phyloP scores from a whole-genome alignment of 2,797 vertebrate genomes.

The Margarornis squamiger region DNA sequence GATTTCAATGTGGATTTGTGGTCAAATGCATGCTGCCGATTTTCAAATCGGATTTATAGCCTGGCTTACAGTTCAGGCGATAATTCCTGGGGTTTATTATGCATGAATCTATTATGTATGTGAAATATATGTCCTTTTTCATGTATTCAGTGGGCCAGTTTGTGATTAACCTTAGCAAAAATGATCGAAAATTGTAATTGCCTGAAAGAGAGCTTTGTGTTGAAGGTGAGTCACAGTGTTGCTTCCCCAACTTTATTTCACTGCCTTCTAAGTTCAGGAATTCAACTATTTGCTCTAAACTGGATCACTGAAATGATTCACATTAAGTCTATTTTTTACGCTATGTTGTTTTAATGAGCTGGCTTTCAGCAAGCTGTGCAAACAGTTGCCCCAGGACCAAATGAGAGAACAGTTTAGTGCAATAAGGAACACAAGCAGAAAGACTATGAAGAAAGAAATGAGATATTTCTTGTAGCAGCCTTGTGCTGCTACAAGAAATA shows the following conservation, averaged over 20 bases:
- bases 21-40: background rate
- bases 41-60: background rate
- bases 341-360: background rate
- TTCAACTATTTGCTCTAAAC: background rate
- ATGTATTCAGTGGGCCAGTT: background rate
- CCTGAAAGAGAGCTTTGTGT: conserved; percentile 20
- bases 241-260: background rate
- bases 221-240: background rate
- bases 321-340: background rate
- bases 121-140: background rate
- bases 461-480: background rate
- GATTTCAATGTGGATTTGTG: background rate
- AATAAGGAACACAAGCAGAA: background rate
- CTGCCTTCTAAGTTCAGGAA: conserved; percentile 20
- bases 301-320: background rate
- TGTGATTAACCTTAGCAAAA: background rate
- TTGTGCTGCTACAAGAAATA: background rate
- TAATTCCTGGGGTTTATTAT: conserved; percentile 2
- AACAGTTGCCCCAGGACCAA: background rate
- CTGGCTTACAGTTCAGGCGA: background rate
- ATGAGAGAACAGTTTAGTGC: background rate
- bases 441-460: background rate
- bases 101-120: background rate
- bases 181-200: background rate
- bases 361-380: background rate